phyloP scores from a whole-genome alignment of 2,797 vertebrate species.

The Sebastes nivosus region DNA sequence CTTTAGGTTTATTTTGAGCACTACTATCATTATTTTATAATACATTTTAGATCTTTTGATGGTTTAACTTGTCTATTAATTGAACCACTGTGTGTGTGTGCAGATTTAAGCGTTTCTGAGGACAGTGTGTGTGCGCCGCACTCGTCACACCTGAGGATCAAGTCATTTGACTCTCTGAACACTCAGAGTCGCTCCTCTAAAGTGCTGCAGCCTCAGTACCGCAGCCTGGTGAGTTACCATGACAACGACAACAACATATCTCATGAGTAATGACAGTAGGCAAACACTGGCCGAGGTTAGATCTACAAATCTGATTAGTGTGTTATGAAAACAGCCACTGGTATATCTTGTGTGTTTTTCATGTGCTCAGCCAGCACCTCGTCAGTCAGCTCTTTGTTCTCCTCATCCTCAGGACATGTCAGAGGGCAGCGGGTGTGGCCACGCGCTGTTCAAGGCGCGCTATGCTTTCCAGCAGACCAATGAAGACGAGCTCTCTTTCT shows the following conservation, averaged over 20 bases:
- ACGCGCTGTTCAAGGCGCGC: constrained; percentile 92
- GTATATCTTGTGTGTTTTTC: not conserved
- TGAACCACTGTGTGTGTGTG: not conserved
- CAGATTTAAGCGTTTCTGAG: constrained; percentile 87
- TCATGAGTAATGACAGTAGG: not conserved
- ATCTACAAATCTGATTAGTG: not conserved
- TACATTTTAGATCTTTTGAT: not conserved
- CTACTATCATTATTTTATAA: not conserved
- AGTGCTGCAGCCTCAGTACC: constrained; percentile 92
- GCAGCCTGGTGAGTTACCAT: constrained; percentile 86
- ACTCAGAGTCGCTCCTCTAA: constrained; percentile 91
- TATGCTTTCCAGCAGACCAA: constrained; percentile 96
- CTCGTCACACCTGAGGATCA: constrained; percentile 89
- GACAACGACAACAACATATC: not conserved
- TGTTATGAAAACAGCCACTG: not conserved
- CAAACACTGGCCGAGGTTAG: not conserved
- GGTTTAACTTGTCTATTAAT: not conserved
- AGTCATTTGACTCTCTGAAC: constrained; percentile 94
- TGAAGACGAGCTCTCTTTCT: constrained; percentile 95
- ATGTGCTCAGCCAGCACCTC: too few species aligned
- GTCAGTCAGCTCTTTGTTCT: not conserved
- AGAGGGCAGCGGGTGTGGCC: constrained; percentile 87
- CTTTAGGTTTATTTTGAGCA: not conserved
- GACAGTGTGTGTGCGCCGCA: constrained; percentile 88
- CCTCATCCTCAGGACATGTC: constrained; percentile 90